A percentile compares a stretch with the other conserved stretches of the same genome.
Evolutionary conservation across 2,113 vertebrate species (phyloP).

Genomic region (Upupa epops): DNA sequence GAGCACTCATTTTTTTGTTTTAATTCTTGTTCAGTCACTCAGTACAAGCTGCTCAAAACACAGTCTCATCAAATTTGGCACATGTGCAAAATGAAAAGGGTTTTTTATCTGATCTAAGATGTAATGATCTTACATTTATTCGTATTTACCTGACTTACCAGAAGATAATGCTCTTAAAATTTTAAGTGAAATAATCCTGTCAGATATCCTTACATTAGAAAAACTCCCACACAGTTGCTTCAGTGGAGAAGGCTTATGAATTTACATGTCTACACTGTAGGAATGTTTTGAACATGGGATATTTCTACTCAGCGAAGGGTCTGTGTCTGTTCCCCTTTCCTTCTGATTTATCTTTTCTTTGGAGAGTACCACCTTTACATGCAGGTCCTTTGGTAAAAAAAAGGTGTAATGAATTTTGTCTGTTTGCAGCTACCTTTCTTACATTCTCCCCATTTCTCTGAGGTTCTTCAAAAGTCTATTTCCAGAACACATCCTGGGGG

Average conservation of each 20-base stretch:
- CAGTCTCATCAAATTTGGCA: background rate
- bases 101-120: background rate
- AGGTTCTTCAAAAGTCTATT: background rate
- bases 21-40: background rate
- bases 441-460: background rate
- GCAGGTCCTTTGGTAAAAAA: background rate
- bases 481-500: background rate
- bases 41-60: background rate
- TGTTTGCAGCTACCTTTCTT: background rate
- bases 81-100: rapidly evolving
- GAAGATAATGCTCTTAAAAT: background rate
- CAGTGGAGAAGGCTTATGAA: background rate
- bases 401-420: background rate
- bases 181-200: background rate
- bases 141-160: background rate
- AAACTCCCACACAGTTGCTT: background rate
- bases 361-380: background rate
- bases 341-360: background rate
- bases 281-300: background rate
- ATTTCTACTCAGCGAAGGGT: background rate
- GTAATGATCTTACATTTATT: background rate
- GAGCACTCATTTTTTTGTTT: too few relatives aligned
- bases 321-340: background rate
- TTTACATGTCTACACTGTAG: rapidly evolving
- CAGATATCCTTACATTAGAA: background rate